Conservation (phyloP, 2,888 invertebrate species). For the Empis stercorea region DNA sequence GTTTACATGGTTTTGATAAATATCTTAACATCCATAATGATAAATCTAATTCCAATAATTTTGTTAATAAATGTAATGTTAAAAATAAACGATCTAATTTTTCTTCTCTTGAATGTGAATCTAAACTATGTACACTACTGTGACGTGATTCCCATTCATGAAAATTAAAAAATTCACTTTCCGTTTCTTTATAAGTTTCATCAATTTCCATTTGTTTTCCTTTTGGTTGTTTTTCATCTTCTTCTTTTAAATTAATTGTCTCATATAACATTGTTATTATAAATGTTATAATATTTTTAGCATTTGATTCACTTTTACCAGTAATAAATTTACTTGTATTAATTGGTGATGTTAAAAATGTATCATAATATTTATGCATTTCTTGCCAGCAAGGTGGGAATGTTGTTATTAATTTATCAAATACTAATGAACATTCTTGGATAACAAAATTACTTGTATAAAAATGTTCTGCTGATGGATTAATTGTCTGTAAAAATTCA, state of each 20-base stretch:
- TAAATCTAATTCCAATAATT: slow-evolving; percentile 43
- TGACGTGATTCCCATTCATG: slow-evolving; percentile 23
- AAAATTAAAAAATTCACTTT: slow-evolving; percentile 17
- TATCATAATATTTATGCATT: slow-evolving; percentile 23
- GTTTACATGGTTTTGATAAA: slow-evolving; percentile 21
- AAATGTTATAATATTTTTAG: slow-evolving; percentile 18
- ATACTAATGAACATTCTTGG: slow-evolving; percentile 20
- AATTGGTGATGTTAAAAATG: slow-evolving; percentile 18
- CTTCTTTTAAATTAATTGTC: slow-evolving; percentile 15
- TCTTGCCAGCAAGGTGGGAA: slow-evolving; percentile 34
- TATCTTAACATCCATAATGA: slow-evolving; percentile 44
- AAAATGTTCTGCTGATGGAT: slow-evolving; percentile 11
- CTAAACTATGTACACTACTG: neutral
- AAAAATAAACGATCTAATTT: slow-evolving; percentile 41
- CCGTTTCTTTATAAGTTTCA: neutral
- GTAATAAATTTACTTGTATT: slow-evolving; percentile 14
- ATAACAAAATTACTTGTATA: slow-evolving; percentile 14
- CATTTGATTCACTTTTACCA: slow-evolving; percentile 12
- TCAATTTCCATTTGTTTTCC: neutral
- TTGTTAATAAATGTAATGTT: slow-evolving; percentile 39
- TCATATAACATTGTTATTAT: slow-evolving; percentile 22
- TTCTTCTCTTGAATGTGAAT: neutral
- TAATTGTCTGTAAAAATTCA: slow-evolving; percentile 21
- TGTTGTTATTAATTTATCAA: slow-evolving; percentile 22
- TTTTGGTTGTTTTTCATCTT: neutral